Conservation (phyloP, 1,140 invertebrate genomes). For the Phymastichus coffea region DNA sequence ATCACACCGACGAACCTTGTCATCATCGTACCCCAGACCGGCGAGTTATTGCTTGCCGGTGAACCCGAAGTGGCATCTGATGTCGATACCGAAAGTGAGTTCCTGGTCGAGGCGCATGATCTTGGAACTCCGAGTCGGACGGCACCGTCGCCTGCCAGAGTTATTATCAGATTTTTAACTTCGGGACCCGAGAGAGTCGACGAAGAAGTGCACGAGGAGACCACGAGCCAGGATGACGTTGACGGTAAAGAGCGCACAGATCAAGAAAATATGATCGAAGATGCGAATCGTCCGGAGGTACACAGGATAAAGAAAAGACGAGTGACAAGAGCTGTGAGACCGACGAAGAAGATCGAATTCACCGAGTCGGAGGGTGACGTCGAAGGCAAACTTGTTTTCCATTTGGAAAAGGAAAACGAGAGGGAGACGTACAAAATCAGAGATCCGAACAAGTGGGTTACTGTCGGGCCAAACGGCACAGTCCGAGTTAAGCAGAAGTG, state of each 20-base stretch:
- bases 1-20: conserved; percentile 75
- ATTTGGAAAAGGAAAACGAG: conserved; percentile 88
- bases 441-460: conserved; percentile 92
- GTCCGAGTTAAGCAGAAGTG: conserved; percentile 93
- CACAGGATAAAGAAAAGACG: conserved; percentile 75
- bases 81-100: conserved; percentile 64
- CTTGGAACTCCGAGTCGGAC: conserved; percentile 69
- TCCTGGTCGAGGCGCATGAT: conserved; percentile 81
- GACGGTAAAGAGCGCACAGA: conserved; percentile 32
- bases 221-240: conserved; percentile 57
- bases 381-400: conserved; percentile 85
- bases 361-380: conserved; percentile 86
- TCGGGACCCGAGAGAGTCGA: conserved; percentile 44
- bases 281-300: conserved; percentile 41
- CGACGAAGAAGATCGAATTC: conserved; percentile 90
- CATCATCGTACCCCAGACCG: conserved; percentile 88
- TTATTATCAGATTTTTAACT: conserved; percentile 73
- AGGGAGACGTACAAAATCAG: conserved; percentile 90
- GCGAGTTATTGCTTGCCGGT: conserved; percentile 78
- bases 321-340: conserved; percentile 83
- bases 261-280: neutral
- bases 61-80: conserved; percentile 62
- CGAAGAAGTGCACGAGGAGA: conserved; percentile 56
- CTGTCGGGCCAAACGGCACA: conserved; percentile 85
- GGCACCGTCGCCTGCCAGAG: conserved; percentile 69